Base-by-base conservation (phyloP, 2,888 invertebrate species). In the Scaptomyza tumidula region DNA sequence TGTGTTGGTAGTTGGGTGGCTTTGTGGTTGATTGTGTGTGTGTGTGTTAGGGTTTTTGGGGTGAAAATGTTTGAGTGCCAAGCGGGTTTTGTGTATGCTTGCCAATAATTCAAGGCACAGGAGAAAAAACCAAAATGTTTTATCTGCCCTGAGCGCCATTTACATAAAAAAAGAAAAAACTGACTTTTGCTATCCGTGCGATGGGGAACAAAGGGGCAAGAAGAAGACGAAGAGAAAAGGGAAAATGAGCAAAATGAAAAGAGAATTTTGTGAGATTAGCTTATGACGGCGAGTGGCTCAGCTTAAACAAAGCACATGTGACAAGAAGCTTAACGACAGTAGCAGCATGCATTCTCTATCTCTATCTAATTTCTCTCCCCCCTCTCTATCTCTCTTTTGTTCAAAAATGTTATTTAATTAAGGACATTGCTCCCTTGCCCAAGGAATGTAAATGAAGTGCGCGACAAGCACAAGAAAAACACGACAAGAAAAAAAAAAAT, bases 361-460 rank as follows among this genome's bases (percentile, higher is more conserved):
- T 13, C 9, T 1, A 10, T 24, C n/a, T 0, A 24, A 4, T 24
- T 11, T 10, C 2, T 2, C 10, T 24, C 3, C 0, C n/a, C 3
- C 10, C 9, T 14, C 48, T 7, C 16, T 14, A 9, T 10, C 6
- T 3, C 11, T 11, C 35, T 5, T 11, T 16, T 64, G 66, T 60
- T 70, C 31, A 6, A 1, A 9, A 16, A 52, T 45, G 61, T 79
- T 80, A 79, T 79, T 83, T 87, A 87, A 83, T 83, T 83, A 83
- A 79, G 88, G 59, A 71, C 81, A 86, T 80, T 84, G 87, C 75
- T 86, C 86, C 86, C 81, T 50, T 60, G 78, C 55, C 69, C 70
- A 49, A 60, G 59, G 66, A 71, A 83, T 87, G 88, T 80, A 83
- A 83, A 83, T 83, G 88, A 85, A 74, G 79, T 57, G 58, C 70